Base-by-base conservation (phyloP, 2,797 vertebrate species). In the Poecilia picta region DNA sequence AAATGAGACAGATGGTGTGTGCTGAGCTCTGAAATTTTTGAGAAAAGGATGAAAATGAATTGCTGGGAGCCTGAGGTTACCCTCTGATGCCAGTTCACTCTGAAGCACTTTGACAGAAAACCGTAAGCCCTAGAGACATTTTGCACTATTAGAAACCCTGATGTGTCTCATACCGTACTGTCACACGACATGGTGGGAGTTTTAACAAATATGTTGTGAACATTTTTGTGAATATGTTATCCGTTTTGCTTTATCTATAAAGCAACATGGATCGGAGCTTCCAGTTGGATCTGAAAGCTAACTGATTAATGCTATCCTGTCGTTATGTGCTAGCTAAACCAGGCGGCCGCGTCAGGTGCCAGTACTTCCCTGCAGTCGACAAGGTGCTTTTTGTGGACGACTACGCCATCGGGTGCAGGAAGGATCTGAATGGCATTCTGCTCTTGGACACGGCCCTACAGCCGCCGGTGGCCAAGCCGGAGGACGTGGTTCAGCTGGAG, bases 331-430 rank as follows among this genome's bases (percentile, higher is more conserved):
- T 93, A 99, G 98, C 97, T 86, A 99, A 99, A 95, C 97, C 98
- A 57, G 98, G 97, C n/a, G 97, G 97, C 77, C 97, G 97, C 75
- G 97, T 99, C 94, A 97, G 97, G 91, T 99, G 98, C 96, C 98
- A 99, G 93, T 99, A 99, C 95, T 97, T 99, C 90, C 97, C 98
- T 71, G 96, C 98, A 47, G 98, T 99, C 94, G 98, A 99, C 96
- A 99, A 99, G 95, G 98, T 99, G 91, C 95, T 99, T 92, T 99
- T 99, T 93, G 98, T 99, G 95, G 98, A 99, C 0, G 98, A 99
- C 95, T 99, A 97, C 80, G 97, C 97, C 78, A 98, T 99, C 82
- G 98, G 98, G 85, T 99, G 98, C 96, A 97, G 98, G 89, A 99
- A 99, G 87, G 98, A 99, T 94, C 95, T 99, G 81, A 99, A 99